A percentile compares a stretch with the other conserved stretches of the same genome.
These are phyloP conservation scores for Labeo catla DNA, from an alignment of 2,113 vertebrate genomes.

Conservation along the genomic window DNA sequence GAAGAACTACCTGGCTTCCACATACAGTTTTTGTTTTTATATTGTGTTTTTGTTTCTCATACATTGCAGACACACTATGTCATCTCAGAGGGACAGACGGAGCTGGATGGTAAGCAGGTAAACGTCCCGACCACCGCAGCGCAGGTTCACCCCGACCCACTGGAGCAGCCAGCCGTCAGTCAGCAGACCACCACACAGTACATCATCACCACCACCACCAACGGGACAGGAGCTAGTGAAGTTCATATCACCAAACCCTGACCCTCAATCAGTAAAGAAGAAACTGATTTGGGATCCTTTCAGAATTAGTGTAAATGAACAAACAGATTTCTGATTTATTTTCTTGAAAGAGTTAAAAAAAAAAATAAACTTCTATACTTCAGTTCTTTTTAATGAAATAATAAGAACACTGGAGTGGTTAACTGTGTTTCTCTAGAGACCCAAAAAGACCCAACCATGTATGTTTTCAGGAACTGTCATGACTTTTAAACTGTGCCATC, in stretches of 20 bases:
- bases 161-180: conserved; percentile 78
- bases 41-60: background rate
- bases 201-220: conserved; percentile 93
- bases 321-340: conserved; percentile 26
- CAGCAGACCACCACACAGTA: conserved; percentile 89
- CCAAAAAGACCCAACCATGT: background rate
- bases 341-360: background rate
- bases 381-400: conserved; percentile 15
- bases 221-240: conserved; percentile 80
- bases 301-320: background rate
- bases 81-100: conserved; percentile 92
- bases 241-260: conserved; percentile 91
- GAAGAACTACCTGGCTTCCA: conserved; percentile 34
- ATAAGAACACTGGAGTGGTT: conserved; percentile 17
- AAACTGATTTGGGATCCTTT: background rate
- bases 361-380: no score
- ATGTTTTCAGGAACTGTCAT: background rate
- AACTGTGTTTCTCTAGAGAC: conserved; percentile 10
- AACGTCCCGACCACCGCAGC: conserved; percentile 67
- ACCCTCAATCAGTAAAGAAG: background rate
- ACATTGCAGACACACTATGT: conserved; percentile 90
- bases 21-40: background rate
- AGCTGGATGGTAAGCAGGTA: conserved; percentile 86
- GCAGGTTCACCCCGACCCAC: conserved; percentile 75
- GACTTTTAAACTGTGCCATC: background rate